Conservation (phyloP, 1,140 invertebrate species). For the Oncopodura yosiiana region DNA sequence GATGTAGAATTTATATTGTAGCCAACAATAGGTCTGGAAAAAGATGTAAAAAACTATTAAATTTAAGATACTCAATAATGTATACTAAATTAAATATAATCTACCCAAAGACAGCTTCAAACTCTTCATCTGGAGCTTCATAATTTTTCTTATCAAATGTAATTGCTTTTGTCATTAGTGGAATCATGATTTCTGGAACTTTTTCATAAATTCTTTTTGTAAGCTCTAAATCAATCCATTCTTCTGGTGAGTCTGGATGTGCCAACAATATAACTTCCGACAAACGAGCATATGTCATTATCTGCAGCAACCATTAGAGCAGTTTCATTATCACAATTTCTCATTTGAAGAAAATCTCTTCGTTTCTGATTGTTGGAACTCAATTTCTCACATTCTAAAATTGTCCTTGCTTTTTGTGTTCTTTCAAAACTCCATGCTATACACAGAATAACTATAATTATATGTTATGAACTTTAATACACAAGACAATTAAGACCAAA, state of each 20-base stretch:
- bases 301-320: conserved; percentile 1
- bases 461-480: no score
- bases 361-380: neutral
- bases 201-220: conserved; percentile 5
- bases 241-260: neutral
- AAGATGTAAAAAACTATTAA: no score
- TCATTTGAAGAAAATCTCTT: conserved; percentile 10
- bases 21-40: no score
- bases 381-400: neutral
- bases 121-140: conserved; percentile 10
- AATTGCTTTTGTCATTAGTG: conserved; percentile 2
- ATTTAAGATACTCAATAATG: no score
- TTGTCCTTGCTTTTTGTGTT: no score
- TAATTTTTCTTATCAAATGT: conserved; percentile 12
- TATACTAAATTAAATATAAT: no score
- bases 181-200: conserved; percentile 11
- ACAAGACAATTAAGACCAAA: no score
- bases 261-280: neutral
- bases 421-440: no score
- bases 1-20: no score
- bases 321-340: conserved; percentile 1
- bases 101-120: conserved; percentile 1
- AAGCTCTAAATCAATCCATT: neutral
- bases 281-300: neutral
- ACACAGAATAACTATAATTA: no score